Percentiles rank a stretch among this genome's conserved stretches.
phyloP scores from a whole-genome alignment of 2,797 vertebrate species.

The Psittacula derbiana region DNA sequence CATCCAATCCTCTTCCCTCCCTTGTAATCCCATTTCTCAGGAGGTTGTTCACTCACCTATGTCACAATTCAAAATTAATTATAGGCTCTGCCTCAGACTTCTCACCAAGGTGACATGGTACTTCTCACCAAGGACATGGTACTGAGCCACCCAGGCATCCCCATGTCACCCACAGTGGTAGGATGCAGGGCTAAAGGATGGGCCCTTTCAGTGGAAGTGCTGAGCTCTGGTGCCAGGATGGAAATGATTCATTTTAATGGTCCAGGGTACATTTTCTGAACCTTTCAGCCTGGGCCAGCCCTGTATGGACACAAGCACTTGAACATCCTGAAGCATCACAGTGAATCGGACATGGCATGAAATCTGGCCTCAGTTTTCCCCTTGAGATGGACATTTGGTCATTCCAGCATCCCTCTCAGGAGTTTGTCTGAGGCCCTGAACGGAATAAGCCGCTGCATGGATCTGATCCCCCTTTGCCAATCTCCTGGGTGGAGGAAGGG shows the following conservation, averaged over 20 bases:
- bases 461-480: background rate
- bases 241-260: background rate
- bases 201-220: rapidly evolving
- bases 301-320: background rate
- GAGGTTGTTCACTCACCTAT: background rate
- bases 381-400: background rate
- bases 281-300: background rate
- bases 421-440: background rate
- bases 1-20: background rate
- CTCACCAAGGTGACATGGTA: background rate
- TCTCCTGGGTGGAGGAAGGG: background rate
- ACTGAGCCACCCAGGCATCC: background rate
- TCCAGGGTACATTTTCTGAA: background rate
- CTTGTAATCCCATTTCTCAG: background rate
- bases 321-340: background rate
- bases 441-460: rapidly evolving
- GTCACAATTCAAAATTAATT: background rate
- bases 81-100: background rate
- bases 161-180: rapidly evolving
- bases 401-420: background rate
- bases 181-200: rapidly evolving
- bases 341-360: rapidly evolving
- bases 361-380: background rate
- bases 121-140: background rate
- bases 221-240: background rate